Conservation (phyloP, 37 sponge, comb jelly and placozoan genomes). For the Sycon ciliatum region DNA sequence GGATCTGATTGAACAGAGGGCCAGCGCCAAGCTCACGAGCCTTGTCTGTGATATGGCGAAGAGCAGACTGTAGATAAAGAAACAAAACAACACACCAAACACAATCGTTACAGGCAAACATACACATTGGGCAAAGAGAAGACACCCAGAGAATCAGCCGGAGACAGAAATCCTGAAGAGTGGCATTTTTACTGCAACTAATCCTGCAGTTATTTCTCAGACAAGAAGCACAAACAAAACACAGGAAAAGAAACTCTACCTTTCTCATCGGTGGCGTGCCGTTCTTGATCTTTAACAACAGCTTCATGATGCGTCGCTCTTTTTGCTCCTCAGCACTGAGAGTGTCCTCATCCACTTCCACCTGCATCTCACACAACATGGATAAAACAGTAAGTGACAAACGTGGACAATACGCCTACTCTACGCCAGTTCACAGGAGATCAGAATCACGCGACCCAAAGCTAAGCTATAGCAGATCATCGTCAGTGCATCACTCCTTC, state of each 20-base stretch:
- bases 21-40: constrained; percentile 96
- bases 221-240: background rate
- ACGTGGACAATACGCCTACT: no score
- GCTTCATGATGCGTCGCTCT: constrained; percentile 87
- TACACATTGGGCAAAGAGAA: no score
- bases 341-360: constrained; percentile 80
- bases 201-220: background rate
- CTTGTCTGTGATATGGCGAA: constrained; percentile 94
- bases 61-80: constrained; percentile 46
- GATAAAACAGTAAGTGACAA: no score
- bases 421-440: no score
- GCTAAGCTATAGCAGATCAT: no score
- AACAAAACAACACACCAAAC: background rate
- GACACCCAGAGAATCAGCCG: no score
- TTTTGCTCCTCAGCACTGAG: constrained; percentile 90
- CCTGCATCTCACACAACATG: constrained; percentile 33
- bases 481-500: no score
- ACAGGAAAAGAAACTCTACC: background rate
- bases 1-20: constrained; percentile 94
- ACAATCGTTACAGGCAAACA: no score
- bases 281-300: constrained; percentile 96
- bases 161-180: background rate
- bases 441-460: no score
- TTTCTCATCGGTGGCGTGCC: constrained; percentile 99
- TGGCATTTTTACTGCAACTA: background rate